phyloP scores from a whole-genome alignment of 1,140 invertebrate species.

The Drepana arcuata region DNA sequence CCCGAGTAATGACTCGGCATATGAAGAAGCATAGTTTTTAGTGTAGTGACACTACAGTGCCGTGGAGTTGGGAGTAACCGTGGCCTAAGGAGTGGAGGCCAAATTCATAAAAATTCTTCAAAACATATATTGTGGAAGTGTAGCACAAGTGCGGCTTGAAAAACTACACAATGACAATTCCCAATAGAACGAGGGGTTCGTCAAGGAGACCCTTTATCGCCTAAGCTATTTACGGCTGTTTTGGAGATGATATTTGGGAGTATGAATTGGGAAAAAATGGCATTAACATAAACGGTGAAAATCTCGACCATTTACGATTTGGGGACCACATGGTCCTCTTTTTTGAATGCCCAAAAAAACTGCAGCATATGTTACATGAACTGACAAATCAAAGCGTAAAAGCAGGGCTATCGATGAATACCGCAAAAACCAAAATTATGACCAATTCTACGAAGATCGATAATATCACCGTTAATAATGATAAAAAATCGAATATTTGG shows the following conservation, averaged over 20 bases:
- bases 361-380: conserved; percentile 12
- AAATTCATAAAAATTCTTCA: too few species aligned
- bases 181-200: neutral
- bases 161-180: neutral
- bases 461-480: conserved; percentile 4
- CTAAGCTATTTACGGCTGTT: conserved; percentile 11
- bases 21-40: too few species aligned
- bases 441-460: neutral
- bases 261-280: conserved; percentile 8
- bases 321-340: conserved; percentile 12
- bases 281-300: conserved; percentile 8
- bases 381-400: conserved; percentile 10
- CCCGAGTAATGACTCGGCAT: too few species aligned
- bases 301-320: conserved; percentile 12
- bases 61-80: too few species aligned
- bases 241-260: conserved; percentile 8
- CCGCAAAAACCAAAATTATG: conserved; percentile 10
- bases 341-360: conserved; percentile 2
- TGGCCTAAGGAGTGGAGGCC: too few species aligned
- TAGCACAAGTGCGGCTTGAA: neutral
- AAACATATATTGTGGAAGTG: neutral
- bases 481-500: conserved; percentile 3
- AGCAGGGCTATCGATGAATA: conserved; percentile 12
- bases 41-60: too few species aligned
- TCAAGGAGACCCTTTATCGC: neutral